These are phyloP conservation scores for Trichosurus vulpecula DNA, from an alignment of 2,797 vertebrate genomes.

Conservation along the genomic window DNA sequence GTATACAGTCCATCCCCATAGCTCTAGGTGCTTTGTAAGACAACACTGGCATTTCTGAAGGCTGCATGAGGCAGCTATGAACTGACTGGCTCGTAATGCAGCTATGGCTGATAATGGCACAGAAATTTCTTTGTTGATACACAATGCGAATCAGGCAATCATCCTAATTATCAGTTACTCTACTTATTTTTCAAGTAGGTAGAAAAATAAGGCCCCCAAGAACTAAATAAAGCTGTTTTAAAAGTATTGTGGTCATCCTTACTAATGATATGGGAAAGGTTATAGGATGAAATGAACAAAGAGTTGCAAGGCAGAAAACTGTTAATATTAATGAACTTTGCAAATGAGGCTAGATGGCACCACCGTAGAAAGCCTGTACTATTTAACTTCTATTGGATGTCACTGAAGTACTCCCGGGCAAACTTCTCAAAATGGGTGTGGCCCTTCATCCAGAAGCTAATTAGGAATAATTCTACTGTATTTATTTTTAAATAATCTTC, in stretches of 20 bases:
- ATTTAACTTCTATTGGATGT: not conserved
- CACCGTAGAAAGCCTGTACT: not conserved
- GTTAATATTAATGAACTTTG: slow-evolving; percentile 50
- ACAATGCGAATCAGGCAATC: slow-evolving; percentile 38
- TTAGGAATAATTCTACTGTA: slow-evolving; percentile 27
- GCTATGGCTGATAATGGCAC: not conserved
- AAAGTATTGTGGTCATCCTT: slow-evolving; percentile 5
- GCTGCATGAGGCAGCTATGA: not conserved
- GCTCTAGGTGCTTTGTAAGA: not conserved
- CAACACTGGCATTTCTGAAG: not conserved
- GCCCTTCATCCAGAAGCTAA: not conserved
- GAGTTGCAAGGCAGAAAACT: slow-evolving; percentile 36
- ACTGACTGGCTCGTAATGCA: not conserved
- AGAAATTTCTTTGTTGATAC: not conserved
- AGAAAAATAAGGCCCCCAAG: slow-evolving; percentile 53
- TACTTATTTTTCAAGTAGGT: slow-evolving; percentile 50
- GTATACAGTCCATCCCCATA: not conserved
- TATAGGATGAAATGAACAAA: slow-evolving; percentile 47
- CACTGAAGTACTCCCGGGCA: not conserved
- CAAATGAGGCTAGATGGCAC: slow-evolving; percentile 44
- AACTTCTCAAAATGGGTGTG: not conserved
- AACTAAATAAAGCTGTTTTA: slow-evolving; percentile 45
- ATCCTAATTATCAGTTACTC: slow-evolving; percentile 36
- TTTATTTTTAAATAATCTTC: slow-evolving; percentile 21
- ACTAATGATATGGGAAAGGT: slow-evolving; percentile 31